phyloP scores from a whole-genome alignment of 2,113 vertebrate genomes.

The Callaeas wilsoni region DNA sequence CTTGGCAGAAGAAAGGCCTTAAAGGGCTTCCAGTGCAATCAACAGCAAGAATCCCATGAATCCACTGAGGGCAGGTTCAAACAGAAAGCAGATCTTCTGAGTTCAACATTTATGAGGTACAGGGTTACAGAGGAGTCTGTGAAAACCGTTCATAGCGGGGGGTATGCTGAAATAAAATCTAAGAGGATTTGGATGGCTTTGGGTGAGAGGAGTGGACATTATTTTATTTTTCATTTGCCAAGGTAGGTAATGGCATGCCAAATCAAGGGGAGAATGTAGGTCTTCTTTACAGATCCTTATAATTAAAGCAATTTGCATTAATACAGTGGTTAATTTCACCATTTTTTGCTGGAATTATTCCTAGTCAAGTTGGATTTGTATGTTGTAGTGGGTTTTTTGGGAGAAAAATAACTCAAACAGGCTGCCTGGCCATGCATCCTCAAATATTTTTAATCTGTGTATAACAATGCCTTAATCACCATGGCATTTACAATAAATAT shows the following conservation, averaged over 20 bases:
- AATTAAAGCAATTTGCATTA: not conserved
- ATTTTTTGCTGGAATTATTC: conserved; percentile 23
- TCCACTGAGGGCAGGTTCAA: not conserved
- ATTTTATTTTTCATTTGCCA: not conserved
- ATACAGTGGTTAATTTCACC: not conserved
- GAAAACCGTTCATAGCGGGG: not conserved
- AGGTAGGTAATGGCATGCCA: not conserved
- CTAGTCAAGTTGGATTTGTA: not conserved
- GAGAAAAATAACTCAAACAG: not conserved
- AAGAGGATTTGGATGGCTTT: not conserved
- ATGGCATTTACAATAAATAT: conserved; percentile 58
- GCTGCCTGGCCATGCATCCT: not conserved
- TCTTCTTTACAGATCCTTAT: not conserved
- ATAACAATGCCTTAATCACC: conserved; percentile 56
- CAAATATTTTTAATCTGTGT: conserved; percentile 46
- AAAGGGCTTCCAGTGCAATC: not conserved
- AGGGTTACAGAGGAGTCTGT: not conserved
- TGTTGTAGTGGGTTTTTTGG: not conserved
- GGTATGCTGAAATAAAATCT: not conserved
- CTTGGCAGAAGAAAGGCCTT: not conserved
- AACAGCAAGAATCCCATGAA: not conserved
- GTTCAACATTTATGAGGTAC: not conserved
- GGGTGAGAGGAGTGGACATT: not conserved
- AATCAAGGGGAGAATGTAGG: not conserved
- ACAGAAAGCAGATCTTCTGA: not conserved